These are phyloP conservation scores for Crocuta crocuta DNA, from an alignment of 2,113 vertebrate genomes.

Conservation along the genomic window DNA sequence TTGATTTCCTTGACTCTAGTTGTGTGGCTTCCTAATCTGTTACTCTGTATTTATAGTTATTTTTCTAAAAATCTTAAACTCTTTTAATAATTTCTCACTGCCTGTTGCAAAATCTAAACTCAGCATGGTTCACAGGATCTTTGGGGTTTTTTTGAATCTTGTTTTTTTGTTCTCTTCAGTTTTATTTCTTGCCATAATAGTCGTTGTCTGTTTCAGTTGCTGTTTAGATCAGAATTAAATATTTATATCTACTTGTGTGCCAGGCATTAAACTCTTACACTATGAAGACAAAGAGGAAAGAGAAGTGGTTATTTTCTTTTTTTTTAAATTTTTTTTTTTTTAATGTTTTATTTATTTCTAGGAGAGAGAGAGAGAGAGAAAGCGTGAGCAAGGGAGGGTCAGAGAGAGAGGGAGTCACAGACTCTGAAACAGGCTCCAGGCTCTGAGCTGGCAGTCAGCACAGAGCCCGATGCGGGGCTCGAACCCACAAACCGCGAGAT, in stretches of 20 bases:
- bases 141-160: background rate
- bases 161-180: background rate
- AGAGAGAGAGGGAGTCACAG: too few species aligned
- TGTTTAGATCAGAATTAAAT: constrained; percentile 24
- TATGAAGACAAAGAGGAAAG: background rate
- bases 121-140: background rate
- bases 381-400: too few species aligned
- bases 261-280: background rate
- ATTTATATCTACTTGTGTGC: background rate
- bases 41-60: background rate
- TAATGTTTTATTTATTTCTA: too few species aligned
- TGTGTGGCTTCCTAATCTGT: background rate
- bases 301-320: constrained; percentile 29
- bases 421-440: too few species aligned
- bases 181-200: constrained; percentile 7
- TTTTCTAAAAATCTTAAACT: background rate
- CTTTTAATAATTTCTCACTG: background rate
- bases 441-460: too few species aligned
- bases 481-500: too few species aligned
- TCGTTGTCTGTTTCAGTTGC: background rate
- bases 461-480: too few species aligned
- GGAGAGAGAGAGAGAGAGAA: too few species aligned
- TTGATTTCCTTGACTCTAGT: background rate
- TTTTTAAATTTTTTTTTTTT: too few species aligned
- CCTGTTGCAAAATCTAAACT: background rate